phyloP scores from a whole-genome alignment of 1,140 invertebrate genomes.

The Campoletis sonorensis region DNA sequence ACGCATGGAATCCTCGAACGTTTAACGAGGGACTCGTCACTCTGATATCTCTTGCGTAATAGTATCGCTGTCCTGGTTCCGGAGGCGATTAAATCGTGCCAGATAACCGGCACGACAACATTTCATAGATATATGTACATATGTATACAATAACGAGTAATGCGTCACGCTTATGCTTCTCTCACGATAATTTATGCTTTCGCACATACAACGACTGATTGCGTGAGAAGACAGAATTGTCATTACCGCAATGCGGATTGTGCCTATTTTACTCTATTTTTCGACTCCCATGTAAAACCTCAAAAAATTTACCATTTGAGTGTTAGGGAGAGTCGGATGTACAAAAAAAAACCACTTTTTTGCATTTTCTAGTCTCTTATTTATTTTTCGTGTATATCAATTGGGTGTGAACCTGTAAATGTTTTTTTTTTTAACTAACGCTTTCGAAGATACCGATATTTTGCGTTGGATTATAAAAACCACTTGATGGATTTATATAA shows the following conservation, averaged over 20 bases:
- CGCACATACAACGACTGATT: not conserved
- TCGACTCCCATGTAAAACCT: not conserved
- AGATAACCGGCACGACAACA: constrained; percentile 14
- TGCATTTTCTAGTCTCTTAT: too few relatives aligned
- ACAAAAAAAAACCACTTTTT: too few relatives aligned
- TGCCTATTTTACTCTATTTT: not conserved
- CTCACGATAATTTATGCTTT: constrained; percentile 33
- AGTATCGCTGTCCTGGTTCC: not conserved
- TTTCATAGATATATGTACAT: not conserved
- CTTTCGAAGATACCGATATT: too few relatives aligned
- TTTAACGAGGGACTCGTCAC: constrained; percentile 38
- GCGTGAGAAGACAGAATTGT: constrained; percentile 14
- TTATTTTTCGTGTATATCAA: too few relatives aligned
- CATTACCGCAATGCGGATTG: constrained; percentile 37
- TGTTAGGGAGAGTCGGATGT: too few relatives aligned
- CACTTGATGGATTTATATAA: too few relatives aligned
- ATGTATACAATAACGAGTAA: not conserved
- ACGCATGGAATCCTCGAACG: constrained; percentile 20
- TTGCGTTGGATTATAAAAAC: too few relatives aligned
- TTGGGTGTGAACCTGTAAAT: too few relatives aligned
- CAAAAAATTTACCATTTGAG: too few relatives aligned
- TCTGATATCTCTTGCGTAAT: constrained; percentile 27
- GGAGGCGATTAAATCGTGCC: not conserved
- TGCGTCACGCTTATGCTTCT: not conserved
- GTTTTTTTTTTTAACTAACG: too few relatives aligned